Conservation (phyloP, 2,113 vertebrate genomes). For the Piprites chloris region DNA sequence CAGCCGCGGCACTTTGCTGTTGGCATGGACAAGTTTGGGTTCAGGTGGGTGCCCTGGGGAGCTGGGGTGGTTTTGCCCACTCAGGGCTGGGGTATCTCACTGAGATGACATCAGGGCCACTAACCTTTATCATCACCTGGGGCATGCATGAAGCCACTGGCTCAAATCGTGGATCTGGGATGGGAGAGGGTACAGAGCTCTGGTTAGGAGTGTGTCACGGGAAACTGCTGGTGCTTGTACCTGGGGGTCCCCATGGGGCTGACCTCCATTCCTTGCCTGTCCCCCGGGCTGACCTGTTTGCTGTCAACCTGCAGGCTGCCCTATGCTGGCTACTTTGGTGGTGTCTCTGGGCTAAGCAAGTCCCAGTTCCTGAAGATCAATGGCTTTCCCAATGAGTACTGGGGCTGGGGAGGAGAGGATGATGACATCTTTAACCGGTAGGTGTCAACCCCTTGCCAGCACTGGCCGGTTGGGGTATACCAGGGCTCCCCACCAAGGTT, state of each 20-base stretch:
- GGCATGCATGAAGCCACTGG: accelerated
- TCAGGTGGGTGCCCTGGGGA: constrained; percentile 67
- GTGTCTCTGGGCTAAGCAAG: constrained; percentile 96
- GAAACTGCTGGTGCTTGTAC: not conserved
- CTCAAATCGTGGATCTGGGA: accelerated
- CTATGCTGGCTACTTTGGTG: constrained; percentile 95
- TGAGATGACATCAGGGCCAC: not conserved
- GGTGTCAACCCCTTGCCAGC: not conserved
- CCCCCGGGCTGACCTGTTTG: not conserved
- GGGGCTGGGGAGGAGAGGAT: constrained; percentile 99
- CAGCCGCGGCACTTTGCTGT: constrained; percentile 97
- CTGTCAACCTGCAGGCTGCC: constrained; percentile 81
- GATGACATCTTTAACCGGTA: constrained; percentile 99
- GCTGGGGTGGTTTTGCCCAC: not conserved
- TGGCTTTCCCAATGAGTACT: constrained; percentile 98
- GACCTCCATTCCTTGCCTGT: not conserved
- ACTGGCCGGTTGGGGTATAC: not conserved
- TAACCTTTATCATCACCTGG: accelerated
- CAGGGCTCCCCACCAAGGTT: accelerated
- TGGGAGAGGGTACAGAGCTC: not conserved
- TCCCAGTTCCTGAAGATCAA: constrained; percentile 98
- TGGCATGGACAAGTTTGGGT: constrained; percentile 90
- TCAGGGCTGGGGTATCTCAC: not conserved
- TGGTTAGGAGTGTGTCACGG: not conserved
- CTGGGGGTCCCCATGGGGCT: not conserved